phyloP scores from a whole-genome alignment of 2,888 invertebrate species.

The Phorcus lineatus region DNA sequence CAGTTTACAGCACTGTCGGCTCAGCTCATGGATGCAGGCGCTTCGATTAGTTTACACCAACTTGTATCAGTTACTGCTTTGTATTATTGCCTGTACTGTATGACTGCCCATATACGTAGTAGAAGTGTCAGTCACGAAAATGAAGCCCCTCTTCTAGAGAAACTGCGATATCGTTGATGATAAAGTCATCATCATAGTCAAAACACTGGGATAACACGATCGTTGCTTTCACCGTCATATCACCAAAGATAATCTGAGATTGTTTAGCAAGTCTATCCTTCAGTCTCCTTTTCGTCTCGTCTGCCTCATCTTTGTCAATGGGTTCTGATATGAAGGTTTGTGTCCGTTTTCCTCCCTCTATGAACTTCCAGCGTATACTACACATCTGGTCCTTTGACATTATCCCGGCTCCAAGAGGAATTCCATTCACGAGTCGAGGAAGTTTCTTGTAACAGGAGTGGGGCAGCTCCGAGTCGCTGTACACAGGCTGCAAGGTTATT shows the following conservation, averaged over 20 bases:
- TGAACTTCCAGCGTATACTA: slow-evolving; percentile 65
- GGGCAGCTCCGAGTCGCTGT: slow-evolving; percentile 63
- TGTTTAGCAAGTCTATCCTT: slow-evolving; percentile 62
- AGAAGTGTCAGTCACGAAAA: slow-evolving; percentile 58
- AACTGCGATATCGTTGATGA: slow-evolving; percentile 70
- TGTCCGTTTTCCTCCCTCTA: slow-evolving; percentile 64
- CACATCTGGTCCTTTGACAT: slow-evolving; percentile 61
- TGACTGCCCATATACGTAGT: neutral
- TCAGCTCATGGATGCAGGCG: neutral
- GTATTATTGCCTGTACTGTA: neutral
- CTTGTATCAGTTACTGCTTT: neutral
- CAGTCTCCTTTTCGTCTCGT: slow-evolving; percentile 58
- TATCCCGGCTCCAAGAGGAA: slow-evolving; percentile 69
- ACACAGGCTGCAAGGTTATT: slow-evolving; percentile 63
- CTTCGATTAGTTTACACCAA: neutral
- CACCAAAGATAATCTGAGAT: slow-evolving; percentile 67
- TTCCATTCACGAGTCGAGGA: slow-evolving; percentile 69
- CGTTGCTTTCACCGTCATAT: slow-evolving; percentile 67
- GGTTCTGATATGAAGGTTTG: slow-evolving; percentile 69
- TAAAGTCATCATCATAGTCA: slow-evolving; percentile 64
- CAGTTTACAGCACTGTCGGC: neutral
- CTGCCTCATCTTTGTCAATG: slow-evolving; percentile 65
- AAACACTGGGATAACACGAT: slow-evolving; percentile 66
- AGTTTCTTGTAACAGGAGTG: slow-evolving; percentile 64
- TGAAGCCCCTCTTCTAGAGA: slow-evolving; percentile 64